phyloP scores from a whole-genome alignment of 1,140 invertebrate genomes.

The Chironomus tepperi region DNA sequence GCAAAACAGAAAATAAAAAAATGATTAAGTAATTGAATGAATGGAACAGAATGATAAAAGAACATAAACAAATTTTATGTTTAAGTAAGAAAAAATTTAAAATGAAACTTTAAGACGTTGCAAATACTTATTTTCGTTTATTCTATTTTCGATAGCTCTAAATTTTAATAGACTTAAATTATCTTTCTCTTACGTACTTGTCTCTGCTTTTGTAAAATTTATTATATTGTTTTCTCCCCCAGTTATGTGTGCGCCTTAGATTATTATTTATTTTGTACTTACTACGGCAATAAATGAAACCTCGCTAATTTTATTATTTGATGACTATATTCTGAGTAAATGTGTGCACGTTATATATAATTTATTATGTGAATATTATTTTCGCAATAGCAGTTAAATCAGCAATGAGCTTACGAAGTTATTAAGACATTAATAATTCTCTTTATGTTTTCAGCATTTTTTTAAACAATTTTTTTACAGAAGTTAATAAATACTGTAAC shows the following conservation, averaged over 20 bases:
- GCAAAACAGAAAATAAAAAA: background rate
- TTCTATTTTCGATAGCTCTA: too few relatives aligned
- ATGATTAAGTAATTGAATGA: background rate
- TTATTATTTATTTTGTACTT: constrained; percentile 7
- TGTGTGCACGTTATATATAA: background rate
- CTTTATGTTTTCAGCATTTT: background rate
- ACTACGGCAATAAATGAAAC: background rate
- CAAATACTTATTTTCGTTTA: too few relatives aligned
- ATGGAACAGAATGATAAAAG: background rate
- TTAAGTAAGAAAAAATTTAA: too few relatives aligned
- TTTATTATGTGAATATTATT: background rate
- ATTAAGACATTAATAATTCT: constrained; percentile 20
- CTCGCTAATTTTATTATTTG: constrained; percentile 14
- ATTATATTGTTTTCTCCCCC: too few relatives aligned
- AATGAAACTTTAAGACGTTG: too few relatives aligned
- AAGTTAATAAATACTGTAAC: too few relatives aligned
- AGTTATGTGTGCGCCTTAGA: too few relatives aligned
- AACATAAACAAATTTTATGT: background rate
- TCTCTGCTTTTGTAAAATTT: too few relatives aligned
- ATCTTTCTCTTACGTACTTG: too few relatives aligned
- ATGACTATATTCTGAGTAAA: background rate
- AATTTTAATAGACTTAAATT: too few relatives aligned
- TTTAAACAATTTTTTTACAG: too few relatives aligned
- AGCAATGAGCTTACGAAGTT: constrained; percentile 18
- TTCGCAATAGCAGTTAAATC: background rate